phyloP scores from a whole-genome alignment of 2,888 invertebrate genomes.

The Sphinx pinastri region DNA sequence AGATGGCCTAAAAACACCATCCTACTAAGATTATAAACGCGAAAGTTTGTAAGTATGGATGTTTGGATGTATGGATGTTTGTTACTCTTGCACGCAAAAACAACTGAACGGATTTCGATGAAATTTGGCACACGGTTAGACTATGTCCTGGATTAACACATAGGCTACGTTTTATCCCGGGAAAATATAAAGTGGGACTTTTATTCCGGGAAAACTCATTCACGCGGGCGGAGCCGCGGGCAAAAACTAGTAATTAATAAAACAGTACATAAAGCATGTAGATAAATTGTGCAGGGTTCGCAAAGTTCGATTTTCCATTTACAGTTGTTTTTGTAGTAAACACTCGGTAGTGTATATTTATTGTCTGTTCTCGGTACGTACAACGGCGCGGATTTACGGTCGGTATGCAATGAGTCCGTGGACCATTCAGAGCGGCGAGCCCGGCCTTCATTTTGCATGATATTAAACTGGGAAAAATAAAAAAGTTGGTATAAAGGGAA shows the following conservation, averaged over 20 bases:
- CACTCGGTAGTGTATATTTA: constrained; percentile 21
- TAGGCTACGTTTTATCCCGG: too few relatives aligned
- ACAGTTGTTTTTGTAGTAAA: constrained; percentile 24
- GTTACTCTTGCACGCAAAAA: too few relatives aligned
- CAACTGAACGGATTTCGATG: too few relatives aligned
- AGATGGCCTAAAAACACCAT: too few relatives aligned
- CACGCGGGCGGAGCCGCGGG: too few relatives aligned
- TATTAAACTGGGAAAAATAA: constrained; percentile 72
- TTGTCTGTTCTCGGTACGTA: constrained; percentile 33
- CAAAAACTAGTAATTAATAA: constrained; percentile 10
- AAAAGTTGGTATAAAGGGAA: constrained; percentile 66
- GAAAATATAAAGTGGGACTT: too few relatives aligned
- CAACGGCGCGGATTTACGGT: constrained; percentile 58
- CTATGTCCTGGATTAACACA: too few relatives aligned
- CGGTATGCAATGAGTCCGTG: constrained; percentile 62
- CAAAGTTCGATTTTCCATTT: constrained; percentile 24
- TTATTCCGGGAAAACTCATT: too few relatives aligned
- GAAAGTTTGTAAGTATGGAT: too few relatives aligned
- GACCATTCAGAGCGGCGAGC: constrained; percentile 61
- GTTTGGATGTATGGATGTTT: too few relatives aligned
- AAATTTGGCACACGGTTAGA: too few relatives aligned
- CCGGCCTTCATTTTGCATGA: constrained; percentile 71
- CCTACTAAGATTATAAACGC: too few relatives aligned
- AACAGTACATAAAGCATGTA: constrained; percentile 9
- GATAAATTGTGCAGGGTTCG: constrained; percentile 18